Base-by-base conservation (phyloP, 2,888 invertebrate genomes). In the Tenodera sinensis region DNA sequence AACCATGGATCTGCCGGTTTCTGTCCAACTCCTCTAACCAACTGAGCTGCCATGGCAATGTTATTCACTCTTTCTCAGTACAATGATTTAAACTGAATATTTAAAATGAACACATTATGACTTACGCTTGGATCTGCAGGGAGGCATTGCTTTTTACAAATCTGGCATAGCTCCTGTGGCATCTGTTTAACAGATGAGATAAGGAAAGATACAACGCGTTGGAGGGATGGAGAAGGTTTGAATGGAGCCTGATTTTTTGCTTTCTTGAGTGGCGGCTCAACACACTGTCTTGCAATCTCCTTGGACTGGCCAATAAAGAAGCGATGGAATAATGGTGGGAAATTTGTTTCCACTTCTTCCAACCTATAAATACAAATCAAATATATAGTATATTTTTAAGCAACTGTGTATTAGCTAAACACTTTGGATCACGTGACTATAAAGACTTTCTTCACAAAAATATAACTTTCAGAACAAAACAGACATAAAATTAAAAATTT, bases 201-300 rank as follows among this genome's bases (percentile, higher is more conserved):
- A n/a, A 97, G 93, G 93, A 96, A 96, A 85, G 94, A 94, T 1
- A 95, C 93, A 9, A 95, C 93, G 83, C 94, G 94, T 90, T 94
- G 93, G 83, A 97, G 92, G 25, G 96, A 96, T 0, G 96, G 96
- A 82, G 93, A 93, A 0, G 95, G 95, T 90, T 94, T 93, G 92
- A 97, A 97, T 27, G 94, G 93, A 3, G 95, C 94, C 90, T 94
- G 94, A 91, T 94, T 94, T 81, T 94, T 94, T 89, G 92, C 94
- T 89, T 94, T 94, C 90, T 94, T 95, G 9, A 96, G 91, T 0
- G 97, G 96, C 7, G 96, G 95, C 92, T 96, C 96, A 0, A 96
- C 95, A 93, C 96, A 96, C 92, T 94, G 94, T 83, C 97, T 94
- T 0, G 95, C 95, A 89, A 96, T 95, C 93, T 97, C 97, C 86